Conservation (phyloP, 1,140 invertebrate species). For the Diorhabda elongata region DNA sequence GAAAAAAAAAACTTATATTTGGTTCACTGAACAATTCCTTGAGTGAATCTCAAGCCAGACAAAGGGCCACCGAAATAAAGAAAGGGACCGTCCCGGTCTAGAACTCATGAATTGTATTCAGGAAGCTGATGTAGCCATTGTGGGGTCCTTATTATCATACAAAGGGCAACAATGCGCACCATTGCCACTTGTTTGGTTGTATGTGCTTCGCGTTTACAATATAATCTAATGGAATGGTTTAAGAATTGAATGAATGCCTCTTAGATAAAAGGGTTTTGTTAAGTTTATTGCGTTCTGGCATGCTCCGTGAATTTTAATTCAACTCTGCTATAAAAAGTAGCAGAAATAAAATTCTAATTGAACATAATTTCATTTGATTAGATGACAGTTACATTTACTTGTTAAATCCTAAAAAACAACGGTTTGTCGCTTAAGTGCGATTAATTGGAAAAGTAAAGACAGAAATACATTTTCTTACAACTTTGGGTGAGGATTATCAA, state of each 20-base stretch:
- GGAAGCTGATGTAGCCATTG: constrained; percentile 27
- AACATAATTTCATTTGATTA: no score
- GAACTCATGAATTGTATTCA: constrained; percentile 28
- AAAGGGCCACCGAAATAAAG: constrained; percentile 13
- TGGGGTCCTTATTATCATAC: constrained; percentile 31
- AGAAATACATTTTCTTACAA: no score
- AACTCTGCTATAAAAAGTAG: no score
- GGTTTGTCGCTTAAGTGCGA: no score
- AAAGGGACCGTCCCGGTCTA: constrained; percentile 10
- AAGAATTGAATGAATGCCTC: constrained; percentile 10
- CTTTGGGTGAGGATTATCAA: no score
- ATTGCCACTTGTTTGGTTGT: constrained; percentile 24
- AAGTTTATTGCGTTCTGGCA: not conserved
- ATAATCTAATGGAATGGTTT: constrained; percentile 23
- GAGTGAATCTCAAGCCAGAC: constrained; percentile 8
- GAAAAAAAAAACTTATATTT: not conserved
- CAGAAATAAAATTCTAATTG: no score
- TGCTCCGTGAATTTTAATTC: not conserved
- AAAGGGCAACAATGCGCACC: constrained; percentile 22
- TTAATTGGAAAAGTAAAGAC: no score
- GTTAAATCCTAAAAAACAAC: no score
- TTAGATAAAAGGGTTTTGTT: constrained; percentile 9
- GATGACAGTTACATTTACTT: no score
- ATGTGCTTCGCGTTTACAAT: constrained; percentile 30
- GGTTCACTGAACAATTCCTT: constrained; percentile 6